Evolutionary conservation across 2,113 vertebrate species (phyloP), one percentile per base, ranked within the genome.

Genomic region (Lagopus leucura): DNA sequence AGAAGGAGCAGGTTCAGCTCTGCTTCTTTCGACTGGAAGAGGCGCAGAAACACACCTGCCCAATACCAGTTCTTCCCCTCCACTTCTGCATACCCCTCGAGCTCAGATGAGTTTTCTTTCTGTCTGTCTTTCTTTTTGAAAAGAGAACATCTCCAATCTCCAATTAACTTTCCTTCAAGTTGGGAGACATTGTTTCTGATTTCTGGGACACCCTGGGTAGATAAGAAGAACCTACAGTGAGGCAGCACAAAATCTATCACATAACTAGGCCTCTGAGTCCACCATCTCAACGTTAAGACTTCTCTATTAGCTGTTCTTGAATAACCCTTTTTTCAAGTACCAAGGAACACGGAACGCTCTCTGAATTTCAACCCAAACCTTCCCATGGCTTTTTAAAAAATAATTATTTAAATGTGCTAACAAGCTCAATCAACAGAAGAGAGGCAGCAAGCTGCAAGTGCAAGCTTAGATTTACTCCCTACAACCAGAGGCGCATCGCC

Each of bases 11-110:
- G 55, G 4, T 66, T 5, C 17, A 77, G 17, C 36, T 67, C 50
- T 16, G 45, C 25, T 74, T 36, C 30, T 55, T 55, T 48, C 4
- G 8, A 48, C 2, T 40, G 20, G 79, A 90, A 69, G 0, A 45
- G 9, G 3, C 13, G 18, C 17, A 36, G 16, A 80, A 55, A 72
- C 11, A 28, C 17, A 34, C n/a, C 10, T 18, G 11, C 38, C 48
- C 52, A 22, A 8, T 9, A 47, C 1, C 50, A 47, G 8, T 28
- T 30, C 20, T 50, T 45, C 69, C 19, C 65, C 11, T 3, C 28
- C 8, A 10, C 9, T 34, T 60, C 45, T 13, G 7, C 1, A 2
- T 28, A 6, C 1, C 1, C 58, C 34, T 82, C 12, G 1, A 28
- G 11, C 3, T 19, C 60, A 12, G 47, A n/a, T 71, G 24, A 86